A percentile compares a stretch with the other conserved stretches of the same genome.
These are phyloP conservation scores for Myripristis jacobus DNA, from an alignment of 2,797 vertebrate genomes.

Conservation along the genomic window DNA sequence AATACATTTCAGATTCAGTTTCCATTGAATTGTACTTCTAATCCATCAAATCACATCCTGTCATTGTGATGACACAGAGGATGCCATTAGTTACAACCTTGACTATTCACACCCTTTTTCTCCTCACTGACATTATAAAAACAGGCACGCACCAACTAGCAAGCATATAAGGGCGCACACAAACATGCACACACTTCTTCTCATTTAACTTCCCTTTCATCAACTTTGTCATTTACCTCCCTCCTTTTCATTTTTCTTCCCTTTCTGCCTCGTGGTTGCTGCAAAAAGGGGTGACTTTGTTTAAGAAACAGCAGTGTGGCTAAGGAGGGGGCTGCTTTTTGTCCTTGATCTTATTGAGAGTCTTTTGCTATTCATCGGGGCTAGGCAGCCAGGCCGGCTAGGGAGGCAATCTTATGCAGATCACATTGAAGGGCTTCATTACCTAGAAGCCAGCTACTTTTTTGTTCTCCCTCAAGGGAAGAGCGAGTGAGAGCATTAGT, in stretches of 20 bases:
- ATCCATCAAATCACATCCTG: conserved; percentile 65
- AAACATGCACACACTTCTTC: conserved; percentile 41
- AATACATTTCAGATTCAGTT: background rate
- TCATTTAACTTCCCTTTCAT: conserved; percentile 72
- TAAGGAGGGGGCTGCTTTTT: conserved; percentile 62
- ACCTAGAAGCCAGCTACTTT: conserved; percentile 76
- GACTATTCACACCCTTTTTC: conserved; percentile 33
- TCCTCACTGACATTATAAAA: conserved; percentile 23
- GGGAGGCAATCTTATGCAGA: conserved; percentile 78
- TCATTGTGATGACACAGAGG: conserved; percentile 31
- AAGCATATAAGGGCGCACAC: background rate
- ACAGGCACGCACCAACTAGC: conserved; percentile 20
- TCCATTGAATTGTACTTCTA: conserved; percentile 39
- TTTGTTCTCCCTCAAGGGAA: conserved; percentile 74
- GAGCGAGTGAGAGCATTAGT: conserved; percentile 65
- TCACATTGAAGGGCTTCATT: conserved; percentile 82
- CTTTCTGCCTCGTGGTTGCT: conserved; percentile 33
- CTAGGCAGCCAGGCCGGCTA: conserved; percentile 56
- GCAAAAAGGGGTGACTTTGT: conserved; percentile 51
- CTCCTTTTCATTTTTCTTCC: conserved; percentile 34
- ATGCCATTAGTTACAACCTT: conserved; percentile 41
- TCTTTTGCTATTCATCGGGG: conserved; percentile 69
- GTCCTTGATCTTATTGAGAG: conserved; percentile 72
- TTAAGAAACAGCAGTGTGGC: conserved; percentile 59
- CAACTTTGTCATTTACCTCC: conserved; percentile 63